Percentiles rank a stretch among this genome's conserved stretches.
These are phyloP conservation scores for Nomada flava DNA, from an alignment of 2,888 invertebrate species.

Conservation along the genomic window DNA sequence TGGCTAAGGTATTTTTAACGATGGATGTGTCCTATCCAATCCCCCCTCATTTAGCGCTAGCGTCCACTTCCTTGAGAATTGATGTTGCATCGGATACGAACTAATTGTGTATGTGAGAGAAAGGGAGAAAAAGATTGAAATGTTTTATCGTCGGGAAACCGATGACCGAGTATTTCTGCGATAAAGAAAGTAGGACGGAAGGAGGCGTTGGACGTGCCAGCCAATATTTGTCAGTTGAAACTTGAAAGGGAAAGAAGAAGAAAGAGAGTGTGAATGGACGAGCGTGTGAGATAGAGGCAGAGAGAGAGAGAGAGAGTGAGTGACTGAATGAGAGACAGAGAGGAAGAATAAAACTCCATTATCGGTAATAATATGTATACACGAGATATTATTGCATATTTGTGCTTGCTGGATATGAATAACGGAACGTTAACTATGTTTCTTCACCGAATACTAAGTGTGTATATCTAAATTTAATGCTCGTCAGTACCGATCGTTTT, in stretches of 20 bases:
- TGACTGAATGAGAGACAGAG: conserved; percentile 1
- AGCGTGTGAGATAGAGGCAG: conserved; percentile 9
- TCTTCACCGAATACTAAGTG: conserved; percentile 75
- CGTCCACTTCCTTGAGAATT: conserved; percentile 58
- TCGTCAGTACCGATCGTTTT: conserved; percentile 68
- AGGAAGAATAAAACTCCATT: conserved; percentile 51
- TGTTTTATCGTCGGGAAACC: neutral
- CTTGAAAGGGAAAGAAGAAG: neutral
- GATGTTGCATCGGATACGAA: conserved; percentile 50
- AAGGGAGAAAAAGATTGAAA: neutral
- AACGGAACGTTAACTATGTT: conserved; percentile 75
- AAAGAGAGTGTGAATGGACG: neutral
- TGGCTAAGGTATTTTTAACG: conserved; percentile 75
- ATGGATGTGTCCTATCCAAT: conserved; percentile 71
- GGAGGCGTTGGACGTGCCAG: conserved; percentile 40
- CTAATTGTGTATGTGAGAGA: conserved; percentile 17
- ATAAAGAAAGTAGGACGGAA: conserved; percentile 20
- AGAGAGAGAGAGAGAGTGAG: conserved; percentile 8
- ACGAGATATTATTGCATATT: conserved; percentile 76
- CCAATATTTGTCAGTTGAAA: conserved; percentile 49
- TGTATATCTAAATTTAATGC: conserved; percentile 71
- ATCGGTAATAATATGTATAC: conserved; percentile 73
- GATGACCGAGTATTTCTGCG: conserved; percentile 2
- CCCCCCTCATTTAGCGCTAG: conserved; percentile 54
- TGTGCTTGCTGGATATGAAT: conserved; percentile 81